These are phyloP conservation scores for Jacana jacana DNA, from an alignment of 2,113 vertebrate species.

Conservation along the genomic window DNA sequence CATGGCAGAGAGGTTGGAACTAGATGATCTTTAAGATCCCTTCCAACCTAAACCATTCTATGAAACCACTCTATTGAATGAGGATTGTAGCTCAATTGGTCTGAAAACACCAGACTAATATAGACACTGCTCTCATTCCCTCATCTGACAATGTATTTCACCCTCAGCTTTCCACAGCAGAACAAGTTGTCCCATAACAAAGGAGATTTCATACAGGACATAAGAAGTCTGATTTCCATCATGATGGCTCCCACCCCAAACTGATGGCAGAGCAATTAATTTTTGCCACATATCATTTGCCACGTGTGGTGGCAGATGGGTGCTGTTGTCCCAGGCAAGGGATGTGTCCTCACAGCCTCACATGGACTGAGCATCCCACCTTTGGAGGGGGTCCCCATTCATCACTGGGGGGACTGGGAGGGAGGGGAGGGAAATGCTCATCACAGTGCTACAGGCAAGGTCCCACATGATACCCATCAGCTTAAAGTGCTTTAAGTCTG, in stretches of 20 bases:
- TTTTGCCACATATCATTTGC: not conserved
- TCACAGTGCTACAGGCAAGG: not conserved
- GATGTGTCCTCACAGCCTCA: not conserved
- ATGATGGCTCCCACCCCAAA: accelerated
- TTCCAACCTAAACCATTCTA: not conserved
- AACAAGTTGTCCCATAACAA: not conserved
- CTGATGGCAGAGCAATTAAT: not conserved
- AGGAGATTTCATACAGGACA: not conserved
- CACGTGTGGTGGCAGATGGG: not conserved
- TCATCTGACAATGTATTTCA: not conserved
- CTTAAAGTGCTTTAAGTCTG: not conserved
- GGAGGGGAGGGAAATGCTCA: not conserved
- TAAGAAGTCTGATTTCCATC: not conserved
- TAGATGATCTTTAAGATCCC: not conserved
- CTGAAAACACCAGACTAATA: not conserved
- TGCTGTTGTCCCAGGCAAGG: not conserved
- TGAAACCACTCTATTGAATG: not conserved
- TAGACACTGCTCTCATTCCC: not conserved
- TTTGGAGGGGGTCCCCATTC: not conserved
- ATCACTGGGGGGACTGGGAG: not conserved
- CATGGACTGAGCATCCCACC: not conserved
- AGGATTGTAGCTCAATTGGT: not conserved
- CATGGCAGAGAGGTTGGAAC: not conserved
- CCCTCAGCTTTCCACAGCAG: not conserved
- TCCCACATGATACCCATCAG: not conserved